These are phyloP conservation scores for Schizothorax lantsangensis DNA, from an alignment of 2,797 vertebrate species.

Conservation along the genomic window DNA sequence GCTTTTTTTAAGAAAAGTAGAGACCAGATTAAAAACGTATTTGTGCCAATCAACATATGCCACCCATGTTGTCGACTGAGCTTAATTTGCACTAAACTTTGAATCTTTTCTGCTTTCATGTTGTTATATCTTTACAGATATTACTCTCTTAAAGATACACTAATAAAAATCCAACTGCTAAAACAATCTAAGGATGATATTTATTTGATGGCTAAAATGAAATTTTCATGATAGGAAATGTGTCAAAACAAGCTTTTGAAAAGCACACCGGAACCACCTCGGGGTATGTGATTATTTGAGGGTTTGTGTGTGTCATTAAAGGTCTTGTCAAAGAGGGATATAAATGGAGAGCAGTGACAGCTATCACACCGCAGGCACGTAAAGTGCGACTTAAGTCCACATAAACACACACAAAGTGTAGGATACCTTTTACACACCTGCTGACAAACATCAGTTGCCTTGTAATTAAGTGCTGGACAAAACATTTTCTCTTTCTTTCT, in stretches of 20 bases:
- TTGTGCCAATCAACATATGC: background rate
- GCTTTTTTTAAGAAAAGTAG: background rate
- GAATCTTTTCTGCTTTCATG: background rate
- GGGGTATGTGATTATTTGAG: background rate
- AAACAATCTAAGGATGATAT: background rate
- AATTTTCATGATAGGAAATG: background rate
- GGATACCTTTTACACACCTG: slow-evolving; percentile 2
- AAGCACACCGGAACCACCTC: background rate
- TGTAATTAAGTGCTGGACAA: slow-evolving; percentile 35
- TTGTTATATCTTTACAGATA: background rate
- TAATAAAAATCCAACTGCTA: too few relatives aligned
- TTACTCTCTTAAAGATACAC: background rate
- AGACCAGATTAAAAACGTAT: background rate
- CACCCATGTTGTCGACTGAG: background rate
- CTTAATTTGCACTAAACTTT: background rate
- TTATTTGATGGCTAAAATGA: background rate
- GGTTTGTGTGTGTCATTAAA: slow-evolving; percentile 26
- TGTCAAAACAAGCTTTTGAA: background rate
- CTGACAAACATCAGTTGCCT: slow-evolving; percentile 1
- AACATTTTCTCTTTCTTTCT: slow-evolving; percentile 11
- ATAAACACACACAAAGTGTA: slow-evolving; percentile 19
- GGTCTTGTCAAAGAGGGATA: background rate
- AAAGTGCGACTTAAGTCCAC: background rate
- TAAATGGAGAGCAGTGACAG: slow-evolving; percentile 16
- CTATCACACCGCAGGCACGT: slow-evolving; percentile 23